These are phyloP conservation scores for Isoperla grammatica DNA, from an alignment of 2,888 invertebrate genomes.

Conservation along the genomic window DNA sequence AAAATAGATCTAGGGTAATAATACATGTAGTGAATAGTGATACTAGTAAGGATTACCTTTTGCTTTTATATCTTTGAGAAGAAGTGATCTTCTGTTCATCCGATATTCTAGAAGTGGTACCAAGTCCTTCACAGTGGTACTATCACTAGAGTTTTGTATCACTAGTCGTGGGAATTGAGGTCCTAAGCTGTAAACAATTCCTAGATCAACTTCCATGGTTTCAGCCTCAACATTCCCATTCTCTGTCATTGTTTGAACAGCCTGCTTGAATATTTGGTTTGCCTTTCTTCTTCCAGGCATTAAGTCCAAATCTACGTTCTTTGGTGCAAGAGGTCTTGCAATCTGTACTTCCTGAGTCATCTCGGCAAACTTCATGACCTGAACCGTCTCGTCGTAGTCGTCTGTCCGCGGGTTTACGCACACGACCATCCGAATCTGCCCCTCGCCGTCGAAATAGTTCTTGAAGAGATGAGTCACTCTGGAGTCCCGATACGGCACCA, in stretches of 20 bases:
- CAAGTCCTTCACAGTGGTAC: slow-evolving; percentile 58
- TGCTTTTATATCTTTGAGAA: slow-evolving; percentile 58
- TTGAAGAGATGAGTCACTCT: slow-evolving; percentile 94
- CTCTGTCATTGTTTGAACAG: slow-evolving; percentile 42
- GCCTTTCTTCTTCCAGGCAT: slow-evolving; percentile 75
- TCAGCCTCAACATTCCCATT: slow-evolving; percentile 41
- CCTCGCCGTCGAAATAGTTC: slow-evolving; percentile 96
- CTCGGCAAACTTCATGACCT: slow-evolving; percentile 97
- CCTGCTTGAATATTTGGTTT: slow-evolving; percentile 53
- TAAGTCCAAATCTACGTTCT: slow-evolving; percentile 50
- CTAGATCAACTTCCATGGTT: slow-evolving; percentile 57
- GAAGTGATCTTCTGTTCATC: slow-evolving; percentile 56
- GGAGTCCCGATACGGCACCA: slow-evolving; percentile 92
- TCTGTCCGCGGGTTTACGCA: slow-evolving; percentile 90
- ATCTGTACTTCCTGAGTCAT: slow-evolving; percentile 93
- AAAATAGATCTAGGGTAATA: too few relatives aligned
- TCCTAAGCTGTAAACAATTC: slow-evolving; percentile 65
- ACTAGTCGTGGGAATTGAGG: slow-evolving; percentile 69
- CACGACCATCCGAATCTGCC: slow-evolving; percentile 92
- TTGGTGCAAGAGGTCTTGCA: slow-evolving; percentile 53
- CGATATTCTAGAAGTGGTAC: slow-evolving; percentile 64
- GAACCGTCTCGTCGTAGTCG: slow-evolving; percentile 93
- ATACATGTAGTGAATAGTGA: too few relatives aligned
- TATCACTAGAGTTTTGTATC: slow-evolving; percentile 52
- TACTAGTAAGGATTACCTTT: too few relatives aligned